Base-by-base conservation (phyloP, 2,888 invertebrate species). In the Anoplius nigerrimus region DNA sequence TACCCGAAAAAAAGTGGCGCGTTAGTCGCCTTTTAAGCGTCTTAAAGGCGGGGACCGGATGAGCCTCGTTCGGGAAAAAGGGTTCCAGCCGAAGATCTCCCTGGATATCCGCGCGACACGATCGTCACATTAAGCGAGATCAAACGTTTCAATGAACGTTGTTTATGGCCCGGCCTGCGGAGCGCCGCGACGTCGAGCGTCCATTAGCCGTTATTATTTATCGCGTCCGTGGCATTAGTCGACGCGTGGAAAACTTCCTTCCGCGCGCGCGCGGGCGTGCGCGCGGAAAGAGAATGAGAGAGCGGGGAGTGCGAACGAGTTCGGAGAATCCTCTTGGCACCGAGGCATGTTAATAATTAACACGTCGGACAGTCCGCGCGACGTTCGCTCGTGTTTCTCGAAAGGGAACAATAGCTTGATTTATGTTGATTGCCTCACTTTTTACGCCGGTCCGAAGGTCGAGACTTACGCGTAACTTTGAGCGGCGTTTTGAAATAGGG, bases 81-180 rank as follows among this genome's bases (percentile, higher is more conserved):
- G 78, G 80, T 80, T 80, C 63, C 22, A 27, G 11, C 62, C 20
- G 4, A 22, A 76, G 78, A 86, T 84, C 84, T 80, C 71, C 62
- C 62, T 51, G 73, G 78, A 80, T 76, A 62, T 71, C 62, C 53
- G 18, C 66, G 74, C 76, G 83, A 82, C 86, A 85, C 85, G 86
- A 81, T 78, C 81, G 78, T 74, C 80, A 81, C 82, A 81, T 86
- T 85, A 81, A 81, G 62, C 46, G 66, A 78, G 82, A 82, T 78
- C 82, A 83, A 75, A 74, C 69, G 72, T 27, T 48, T 22, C 65
- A 61, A 69, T 62, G 24, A 46, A 55, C 66, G 71, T 76, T 69
- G 72, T 62, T 53, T 21, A n/a, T 20, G 20, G 42, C 21, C 43
- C 24, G 27, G 21, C 75, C 34, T 13, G 34, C 34, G 34, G 34